A percentile compares a stretch with the other conserved stretches of the same genome.
Evolutionary conservation across 2,888 invertebrate species (phyloP).

Genomic region (Smittia sp.): DNA sequence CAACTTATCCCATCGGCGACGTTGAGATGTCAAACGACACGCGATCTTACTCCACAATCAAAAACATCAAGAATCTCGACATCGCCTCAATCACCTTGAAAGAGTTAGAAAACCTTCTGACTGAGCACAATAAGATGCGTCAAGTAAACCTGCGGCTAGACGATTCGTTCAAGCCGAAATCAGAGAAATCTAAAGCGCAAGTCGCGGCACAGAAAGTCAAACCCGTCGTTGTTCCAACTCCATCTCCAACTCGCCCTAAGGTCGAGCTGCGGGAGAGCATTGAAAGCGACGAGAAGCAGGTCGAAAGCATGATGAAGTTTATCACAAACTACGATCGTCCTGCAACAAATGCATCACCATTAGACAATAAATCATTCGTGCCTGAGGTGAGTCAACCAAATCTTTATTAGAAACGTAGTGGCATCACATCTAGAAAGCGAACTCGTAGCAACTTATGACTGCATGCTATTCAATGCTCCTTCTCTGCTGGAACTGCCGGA

Average conservation of each 20-base stretch:
- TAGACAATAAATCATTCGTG: constrained; percentile 3
- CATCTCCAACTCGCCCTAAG: neutral
- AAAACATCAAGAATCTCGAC: constrained; percentile 50
- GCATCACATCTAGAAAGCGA: neutral
- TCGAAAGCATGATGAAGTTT: constrained; percentile 42
- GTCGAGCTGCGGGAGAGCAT: neutral
- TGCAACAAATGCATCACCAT: neutral
- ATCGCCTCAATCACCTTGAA: constrained; percentile 52
- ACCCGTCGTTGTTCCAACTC: neutral
- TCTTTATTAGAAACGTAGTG: neutral
- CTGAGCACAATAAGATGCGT: constrained; percentile 49
- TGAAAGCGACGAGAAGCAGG: constrained; percentile 42
- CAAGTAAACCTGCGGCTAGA: constrained; percentile 48
- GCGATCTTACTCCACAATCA: constrained; percentile 31
- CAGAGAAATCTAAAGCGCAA: constrained; percentile 44
- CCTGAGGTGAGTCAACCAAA: constrained; percentile 28
- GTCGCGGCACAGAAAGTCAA: neutral
- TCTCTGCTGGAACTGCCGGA: constrained; percentile 4
- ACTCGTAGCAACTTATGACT: neutral
- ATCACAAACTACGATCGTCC: constrained; percentile 34
- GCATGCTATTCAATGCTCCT: neutral
- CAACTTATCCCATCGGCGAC: constrained; percentile 19
- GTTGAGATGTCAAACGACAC: neutral
- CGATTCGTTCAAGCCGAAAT: constrained; percentile 30
- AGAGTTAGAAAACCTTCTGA: constrained; percentile 52